phyloP scores from a whole-genome alignment of 2,888 invertebrate species.

The Andrena dorsata region DNA sequence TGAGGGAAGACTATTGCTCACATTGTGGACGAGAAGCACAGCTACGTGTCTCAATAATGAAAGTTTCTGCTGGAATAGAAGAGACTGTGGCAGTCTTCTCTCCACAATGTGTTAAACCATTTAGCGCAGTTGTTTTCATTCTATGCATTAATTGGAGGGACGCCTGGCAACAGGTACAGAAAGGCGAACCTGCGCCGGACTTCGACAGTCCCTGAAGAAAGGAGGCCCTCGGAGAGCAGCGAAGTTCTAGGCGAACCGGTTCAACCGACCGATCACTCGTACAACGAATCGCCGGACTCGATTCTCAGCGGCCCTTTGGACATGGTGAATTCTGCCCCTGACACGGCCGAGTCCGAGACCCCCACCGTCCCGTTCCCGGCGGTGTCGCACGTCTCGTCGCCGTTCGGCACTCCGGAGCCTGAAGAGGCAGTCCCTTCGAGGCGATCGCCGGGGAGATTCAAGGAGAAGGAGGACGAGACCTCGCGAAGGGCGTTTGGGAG shows the following conservation, averaged over 20 bases:
- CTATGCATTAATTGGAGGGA: constrained; percentile 51
- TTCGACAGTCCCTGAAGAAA: constrained; percentile 79
- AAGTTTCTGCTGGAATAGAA: neutral
- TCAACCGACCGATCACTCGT: constrained; percentile 68
- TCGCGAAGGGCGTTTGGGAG: constrained; percentile 83
- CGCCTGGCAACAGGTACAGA: constrained; percentile 63
- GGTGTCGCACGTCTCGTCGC: constrained; percentile 71
- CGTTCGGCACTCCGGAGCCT: constrained; percentile 64
- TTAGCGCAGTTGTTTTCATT: constrained; percentile 5
- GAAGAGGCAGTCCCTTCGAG: constrained; percentile 35
- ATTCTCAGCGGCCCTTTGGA: constrained; percentile 75
- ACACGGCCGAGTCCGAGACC: constrained; percentile 76
- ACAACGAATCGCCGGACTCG: constrained; percentile 78
- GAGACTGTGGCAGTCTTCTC: neutral
- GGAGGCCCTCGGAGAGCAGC: constrained; percentile 50
- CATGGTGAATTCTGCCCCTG: constrained; percentile 71
- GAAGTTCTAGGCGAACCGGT: constrained; percentile 69
- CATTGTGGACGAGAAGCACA: constrained; percentile 40
- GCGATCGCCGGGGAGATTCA: constrained; percentile 10
- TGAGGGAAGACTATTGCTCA: neutral
- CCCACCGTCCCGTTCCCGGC: constrained; percentile 75
- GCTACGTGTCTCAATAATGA: neutral
- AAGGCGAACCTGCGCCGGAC: constrained; percentile 73
- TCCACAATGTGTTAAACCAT: constrained; percentile 34
- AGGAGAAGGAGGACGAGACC: constrained; percentile 46